Conservation (phyloP, 1,140 invertebrate species). For the Psix sp. region DNA sequence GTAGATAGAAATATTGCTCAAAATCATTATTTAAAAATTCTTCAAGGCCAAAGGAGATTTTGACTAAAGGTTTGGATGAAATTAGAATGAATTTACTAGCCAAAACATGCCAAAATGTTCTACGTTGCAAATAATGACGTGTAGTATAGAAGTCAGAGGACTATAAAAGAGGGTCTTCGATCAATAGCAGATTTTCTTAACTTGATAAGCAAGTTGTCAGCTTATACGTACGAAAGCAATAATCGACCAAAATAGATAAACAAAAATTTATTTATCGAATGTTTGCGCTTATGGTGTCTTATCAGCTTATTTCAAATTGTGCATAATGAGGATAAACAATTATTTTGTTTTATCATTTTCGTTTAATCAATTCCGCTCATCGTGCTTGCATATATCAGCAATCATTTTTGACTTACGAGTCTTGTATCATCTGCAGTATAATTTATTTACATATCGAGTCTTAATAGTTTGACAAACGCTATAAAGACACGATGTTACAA, state of each 20-base stretch:
- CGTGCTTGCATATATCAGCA: too few relatives aligned
- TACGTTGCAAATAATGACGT: constrained; percentile 15
- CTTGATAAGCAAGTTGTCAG: constrained; percentile 30
- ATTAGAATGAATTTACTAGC: constrained; percentile 1
- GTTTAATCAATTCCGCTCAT: neutral
- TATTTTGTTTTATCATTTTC: too few relatives aligned
- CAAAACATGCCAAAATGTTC: constrained; percentile 3
- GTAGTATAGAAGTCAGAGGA: constrained; percentile 6
- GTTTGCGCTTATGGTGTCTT: neutral
- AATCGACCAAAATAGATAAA: constrained; percentile 25
- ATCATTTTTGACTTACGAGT: too few relatives aligned
- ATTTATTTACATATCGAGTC: neutral
- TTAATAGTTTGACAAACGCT: constrained; percentile 7
- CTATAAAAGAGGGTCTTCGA: constrained; percentile 26
- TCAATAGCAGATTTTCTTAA: constrained; percentile 34
- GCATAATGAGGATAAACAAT: too few relatives aligned
- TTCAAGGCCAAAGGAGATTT: too few relatives aligned
- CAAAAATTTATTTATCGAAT: neutral
- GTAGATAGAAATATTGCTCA: too few relatives aligned
- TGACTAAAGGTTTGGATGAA: neutral
- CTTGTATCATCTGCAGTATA: neutral
- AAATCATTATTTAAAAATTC: too few relatives aligned
- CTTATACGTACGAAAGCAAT: constrained; percentile 10
- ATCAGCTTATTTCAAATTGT: too few relatives aligned
- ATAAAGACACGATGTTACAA: neutral